Evolutionary conservation across 2,888 invertebrate species (phyloP).

Genomic region (Tolmerus cingulatus): DNA sequence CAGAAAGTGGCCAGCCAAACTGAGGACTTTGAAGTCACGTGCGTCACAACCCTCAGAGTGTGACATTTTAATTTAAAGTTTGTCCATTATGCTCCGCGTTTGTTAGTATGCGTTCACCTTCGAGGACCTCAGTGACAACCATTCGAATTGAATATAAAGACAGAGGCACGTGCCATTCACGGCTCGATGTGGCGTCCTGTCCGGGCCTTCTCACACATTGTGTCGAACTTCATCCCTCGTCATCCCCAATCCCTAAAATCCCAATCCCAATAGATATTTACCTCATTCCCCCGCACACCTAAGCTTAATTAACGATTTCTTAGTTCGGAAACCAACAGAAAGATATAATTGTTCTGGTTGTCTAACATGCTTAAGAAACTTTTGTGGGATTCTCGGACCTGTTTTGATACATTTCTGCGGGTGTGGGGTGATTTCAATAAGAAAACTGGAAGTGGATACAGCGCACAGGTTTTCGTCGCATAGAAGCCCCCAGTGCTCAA

Average conservation of each 20-base stretch:
- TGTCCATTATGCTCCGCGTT: background rate
- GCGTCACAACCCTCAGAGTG: conserved; percentile 16
- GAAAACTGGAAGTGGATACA: conserved; percentile 4
- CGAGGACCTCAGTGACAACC: background rate
- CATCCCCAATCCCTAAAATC: background rate
- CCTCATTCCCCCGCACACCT: background rate
- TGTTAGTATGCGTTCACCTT: background rate
- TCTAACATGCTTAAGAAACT: background rate
- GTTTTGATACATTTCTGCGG: background rate
- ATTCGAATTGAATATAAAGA: background rate
- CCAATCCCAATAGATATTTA: background rate
- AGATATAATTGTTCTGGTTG: conserved; percentile 9
- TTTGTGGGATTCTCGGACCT: background rate
- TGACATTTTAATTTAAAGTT: conserved; percentile 42
- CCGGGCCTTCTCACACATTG: background rate
- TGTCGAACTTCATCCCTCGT: background rate
- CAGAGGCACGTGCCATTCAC: conserved; percentile 21
- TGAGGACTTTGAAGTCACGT: conserved; percentile 28
- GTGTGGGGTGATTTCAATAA: conserved; percentile 10
- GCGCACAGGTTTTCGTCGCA: background rate
- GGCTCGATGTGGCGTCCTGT: background rate
- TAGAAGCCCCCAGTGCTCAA: background rate
- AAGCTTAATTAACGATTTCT: conserved; percentile 28
- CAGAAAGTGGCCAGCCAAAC: conserved; percentile 13
- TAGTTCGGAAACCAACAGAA: background rate